Base-by-base conservation (phyloP, 2,113 vertebrate species). In the Pagrus major region DNA sequence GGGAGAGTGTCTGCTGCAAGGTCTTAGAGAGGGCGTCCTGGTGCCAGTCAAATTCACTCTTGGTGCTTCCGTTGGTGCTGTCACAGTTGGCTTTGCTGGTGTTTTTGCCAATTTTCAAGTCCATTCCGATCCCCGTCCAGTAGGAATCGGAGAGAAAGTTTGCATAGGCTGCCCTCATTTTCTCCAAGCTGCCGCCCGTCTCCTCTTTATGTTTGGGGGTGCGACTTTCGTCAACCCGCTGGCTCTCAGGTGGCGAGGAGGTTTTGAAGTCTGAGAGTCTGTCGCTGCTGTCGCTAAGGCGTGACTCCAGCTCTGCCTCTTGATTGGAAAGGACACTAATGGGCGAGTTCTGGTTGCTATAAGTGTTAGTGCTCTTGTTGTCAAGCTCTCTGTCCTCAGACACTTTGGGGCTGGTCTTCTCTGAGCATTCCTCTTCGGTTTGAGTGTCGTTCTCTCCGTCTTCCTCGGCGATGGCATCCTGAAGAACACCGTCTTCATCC, bases 81-180 rank as follows among this genome's bases (percentile, higher is more conserved):
- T 99, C 98, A 5, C 98, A 98, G 70, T 94, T 95, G 89, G 95
- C 94, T 92, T 96, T 96, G 90, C 97, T 98, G 1, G 96, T 92
- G 83, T 72, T 93, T 85, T 88, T 94, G 76, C 96, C 96, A 70
- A 96, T 85, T 93, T 99, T 99, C 93, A 98, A 95, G 86, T 97
- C 96, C 54, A 97, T 94, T 46, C 97, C 97, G 51, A 98, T 92
- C 74, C 97, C 97, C 1, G 97, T 97, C 98, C 98, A 99, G 84
- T 99, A 99, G 91, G 98, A 99, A 75, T 99, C 97, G 0, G 98
- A 98, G 60, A 99, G 93, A 84, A 99, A 98, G 94, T 98, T 99
- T 94, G 98, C 97, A 63, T 99, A 99, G 87, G 97, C 98, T 0
- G 97, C 98, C 27, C 97, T 97, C 98, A 99, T 99, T 90, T 98